Evolutionary conservation across 2,113 vertebrate genomes (phyloP), one percentile per base, ranked within the genome.

Genomic region (Suricata suricatta): DNA sequence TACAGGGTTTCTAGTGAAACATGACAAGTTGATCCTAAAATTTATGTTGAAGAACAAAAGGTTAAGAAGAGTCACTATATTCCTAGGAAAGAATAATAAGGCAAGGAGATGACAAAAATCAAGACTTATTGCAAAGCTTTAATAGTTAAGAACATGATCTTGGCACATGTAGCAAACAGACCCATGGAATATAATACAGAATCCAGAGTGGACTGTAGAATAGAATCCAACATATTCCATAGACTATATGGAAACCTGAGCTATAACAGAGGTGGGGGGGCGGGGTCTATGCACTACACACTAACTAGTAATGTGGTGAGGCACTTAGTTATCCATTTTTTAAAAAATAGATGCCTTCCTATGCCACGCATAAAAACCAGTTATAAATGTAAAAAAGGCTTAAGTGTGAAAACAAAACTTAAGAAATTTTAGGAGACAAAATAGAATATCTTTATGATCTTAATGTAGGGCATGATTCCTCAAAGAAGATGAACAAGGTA

Each of bases 31-130:
- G 85, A 79, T 68, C 93, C 68, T 92, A 93, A 88, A 96, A 96
- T 96, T 86, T 93, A 94, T 57, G 57, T 76, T 64, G n/a, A 77
- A 88, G 93, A 88, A 35, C 91, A 88, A 41, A 96, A 97, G 77
- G 81, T 97, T 96, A 93, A 93, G 83, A 86, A 89, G 68, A 44
- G 84, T 41, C 21, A 54, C 79, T 88, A 2, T 81, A 33, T 27
- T 83, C 80, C 38, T 68, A 38, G 69, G 44, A 31, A 54, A 31
- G 79, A 97, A 82, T 35, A 72, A 35, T 23, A 93, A 96, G 69
- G 27, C 64, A 79, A 93, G 29, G 2, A 76, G 52, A 83, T 35
- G 33, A 88, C 60, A 84, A 83, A 95, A 97, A 87, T 54, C 50
- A 82, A 41, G 57, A 90, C 74, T 85, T 71, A 86, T 0, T 66